These are phyloP conservation scores for Calonectris borealis DNA, from an alignment of 2,113 vertebrate species.

Conservation along the genomic window DNA sequence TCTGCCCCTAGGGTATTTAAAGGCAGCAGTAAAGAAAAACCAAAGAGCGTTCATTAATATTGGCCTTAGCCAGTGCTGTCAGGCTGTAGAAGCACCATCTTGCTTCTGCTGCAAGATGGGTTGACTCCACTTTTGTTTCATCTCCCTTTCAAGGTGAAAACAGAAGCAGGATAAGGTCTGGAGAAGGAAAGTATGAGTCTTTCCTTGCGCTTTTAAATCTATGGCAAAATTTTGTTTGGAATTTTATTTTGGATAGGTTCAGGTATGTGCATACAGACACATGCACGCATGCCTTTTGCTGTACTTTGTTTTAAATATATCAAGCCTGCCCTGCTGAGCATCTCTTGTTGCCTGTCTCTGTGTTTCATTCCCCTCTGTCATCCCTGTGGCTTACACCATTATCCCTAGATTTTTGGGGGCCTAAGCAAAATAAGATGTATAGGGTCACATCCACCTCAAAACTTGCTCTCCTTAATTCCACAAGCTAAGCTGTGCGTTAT, in stretches of 20 bases:
- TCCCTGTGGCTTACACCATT: neutral
- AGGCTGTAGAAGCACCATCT: neutral
- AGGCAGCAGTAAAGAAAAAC: neutral
- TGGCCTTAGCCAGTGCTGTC: neutral
- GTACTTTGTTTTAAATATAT: neutral
- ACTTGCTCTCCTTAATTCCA: neutral
- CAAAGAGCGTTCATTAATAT: neutral
- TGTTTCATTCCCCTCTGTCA: neutral
- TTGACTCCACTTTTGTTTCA: neutral
- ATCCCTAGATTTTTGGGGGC: neutral
- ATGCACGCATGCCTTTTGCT: fast-evolving
- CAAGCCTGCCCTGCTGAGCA: neutral
- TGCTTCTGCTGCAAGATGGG: fast-evolving
- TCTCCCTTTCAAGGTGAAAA: neutral
- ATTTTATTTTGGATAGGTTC: neutral
- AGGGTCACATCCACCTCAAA: neutral
- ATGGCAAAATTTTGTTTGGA: neutral
- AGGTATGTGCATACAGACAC: neutral
- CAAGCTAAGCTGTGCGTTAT: neutral
- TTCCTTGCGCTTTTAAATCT: neutral
- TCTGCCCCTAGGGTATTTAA: neutral
- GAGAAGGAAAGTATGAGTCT: neutral
- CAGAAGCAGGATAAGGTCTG: neutral
- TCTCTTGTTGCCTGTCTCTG: neutral
- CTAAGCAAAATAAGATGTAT: neutral